Evolutionary conservation across 92 coral and sea anemone genomes (phyloP).

Genomic region (Bergia sp.): DNA sequence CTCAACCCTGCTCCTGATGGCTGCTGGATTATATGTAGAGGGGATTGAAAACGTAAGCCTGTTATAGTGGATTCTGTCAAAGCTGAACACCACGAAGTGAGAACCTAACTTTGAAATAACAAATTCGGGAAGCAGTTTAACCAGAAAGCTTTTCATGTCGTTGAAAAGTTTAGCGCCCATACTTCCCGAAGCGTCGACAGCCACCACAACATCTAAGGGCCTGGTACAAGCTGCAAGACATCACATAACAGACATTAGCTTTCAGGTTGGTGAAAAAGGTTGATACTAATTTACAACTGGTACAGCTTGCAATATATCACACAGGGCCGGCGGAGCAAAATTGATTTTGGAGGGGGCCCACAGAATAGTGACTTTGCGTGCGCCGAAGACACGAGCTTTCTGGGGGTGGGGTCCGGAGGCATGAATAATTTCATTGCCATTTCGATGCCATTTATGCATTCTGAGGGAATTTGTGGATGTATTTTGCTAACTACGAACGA

Average conservation of each 20-base stretch:
- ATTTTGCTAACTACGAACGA: too few relatives aligned
- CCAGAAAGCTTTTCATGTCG: conserved; percentile 40
- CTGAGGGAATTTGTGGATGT: too few relatives aligned
- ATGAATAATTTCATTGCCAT: too few relatives aligned
- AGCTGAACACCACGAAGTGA: conserved; percentile 48
- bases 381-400: too few relatives aligned
- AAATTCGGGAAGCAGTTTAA: conserved; percentile 16
- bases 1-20: conserved; percentile 33
- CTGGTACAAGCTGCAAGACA: conserved; percentile 42
- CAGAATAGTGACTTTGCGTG: too few relatives aligned
- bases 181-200: conserved; percentile 59
- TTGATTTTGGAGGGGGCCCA: too few relatives aligned
- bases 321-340: too few relatives aligned
- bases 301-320: too few relatives aligned
- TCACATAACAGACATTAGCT: neutral
- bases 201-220: conserved; percentile 50
- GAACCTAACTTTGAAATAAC: conserved; percentile 40
- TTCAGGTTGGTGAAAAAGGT: neutral
- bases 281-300: neutral
- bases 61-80: conserved; percentile 35
- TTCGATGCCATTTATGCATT: too few relatives aligned
- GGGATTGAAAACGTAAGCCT: conserved; percentile 18
- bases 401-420: too few relatives aligned
- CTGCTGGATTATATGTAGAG: conserved; percentile 9
- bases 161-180: neutral